These are phyloP conservation scores for Pachymerium ferrugineum DNA, from an alignment of 2,888 invertebrate species.

Conservation along the genomic window DNA sequence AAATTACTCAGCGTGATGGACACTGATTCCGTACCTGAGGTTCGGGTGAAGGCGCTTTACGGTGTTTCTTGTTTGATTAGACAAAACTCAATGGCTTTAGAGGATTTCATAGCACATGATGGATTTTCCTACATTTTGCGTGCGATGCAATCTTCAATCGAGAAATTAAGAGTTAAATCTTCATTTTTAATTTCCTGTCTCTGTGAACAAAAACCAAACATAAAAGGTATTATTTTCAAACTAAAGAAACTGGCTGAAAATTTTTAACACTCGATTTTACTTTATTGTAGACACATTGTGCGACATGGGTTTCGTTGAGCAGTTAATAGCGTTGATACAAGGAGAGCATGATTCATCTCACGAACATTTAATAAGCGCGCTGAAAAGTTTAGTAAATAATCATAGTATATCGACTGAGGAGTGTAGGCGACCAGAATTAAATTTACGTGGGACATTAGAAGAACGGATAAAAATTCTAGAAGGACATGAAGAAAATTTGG, in stretches of 20 bases:
- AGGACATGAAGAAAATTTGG: slow-evolving; percentile 50
- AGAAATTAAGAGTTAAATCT: slow-evolving; percentile 62
- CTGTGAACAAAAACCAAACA: slow-evolving; percentile 52
- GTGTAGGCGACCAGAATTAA: slow-evolving; percentile 49
- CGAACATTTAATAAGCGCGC: slow-evolving; percentile 53
- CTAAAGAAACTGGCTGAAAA: not conserved
- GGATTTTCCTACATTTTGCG: slow-evolving; percentile 62
- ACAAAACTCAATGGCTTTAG: slow-evolving; percentile 58
- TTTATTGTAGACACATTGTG: slow-evolving; percentile 45
- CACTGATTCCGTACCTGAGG: slow-evolving; percentile 54
- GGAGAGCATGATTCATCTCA: slow-evolving; percentile 47
- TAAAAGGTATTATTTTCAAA: slow-evolving; percentile 54
- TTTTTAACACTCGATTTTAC: not conserved
- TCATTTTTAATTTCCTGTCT: slow-evolving; percentile 65
- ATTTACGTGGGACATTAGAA: slow-evolving; percentile 47
- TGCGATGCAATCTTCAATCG: slow-evolving; percentile 56
- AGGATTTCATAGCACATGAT: slow-evolving; percentile 58
- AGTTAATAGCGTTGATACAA: slow-evolving; percentile 45
- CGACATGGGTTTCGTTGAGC: slow-evolving; percentile 48
- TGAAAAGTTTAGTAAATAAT: slow-evolving; percentile 50
- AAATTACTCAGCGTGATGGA: slow-evolving; percentile 58
- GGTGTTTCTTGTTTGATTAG: slow-evolving; percentile 65
- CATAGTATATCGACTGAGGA: slow-evolving; percentile 48
- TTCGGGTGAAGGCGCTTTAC: slow-evolving; percentile 65
- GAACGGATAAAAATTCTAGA: slow-evolving; percentile 46